These are phyloP conservation scores for Adelphocoris suturalis DNA, from an alignment of 2,888 invertebrate species.

Conservation along the genomic window DNA sequence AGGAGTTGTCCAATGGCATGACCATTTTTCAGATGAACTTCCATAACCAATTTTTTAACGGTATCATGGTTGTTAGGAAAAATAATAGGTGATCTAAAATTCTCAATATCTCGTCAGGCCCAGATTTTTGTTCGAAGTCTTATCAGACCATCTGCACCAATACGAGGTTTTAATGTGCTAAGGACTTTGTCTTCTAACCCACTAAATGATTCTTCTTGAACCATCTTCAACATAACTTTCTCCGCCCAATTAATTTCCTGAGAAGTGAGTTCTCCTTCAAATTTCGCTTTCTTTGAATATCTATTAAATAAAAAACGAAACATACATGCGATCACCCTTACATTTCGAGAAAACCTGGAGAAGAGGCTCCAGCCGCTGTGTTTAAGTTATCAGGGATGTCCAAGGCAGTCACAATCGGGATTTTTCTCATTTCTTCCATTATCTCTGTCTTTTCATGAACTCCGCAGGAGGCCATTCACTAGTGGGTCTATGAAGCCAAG, in stretches of 20 bases:
- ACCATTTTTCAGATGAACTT: constrained; percentile 12
- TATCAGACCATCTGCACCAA: constrained; percentile 8
- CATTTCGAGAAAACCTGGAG: neutral
- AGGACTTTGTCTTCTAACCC: no score
- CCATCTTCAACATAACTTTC: neutral
- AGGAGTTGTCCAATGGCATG: constrained; percentile 65
- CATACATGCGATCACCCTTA: neutral
- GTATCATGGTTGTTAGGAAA: constrained; percentile 60
- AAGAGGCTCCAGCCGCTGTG: neutral
- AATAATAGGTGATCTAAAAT: constrained; percentile 54
- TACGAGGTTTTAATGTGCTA: neutral
- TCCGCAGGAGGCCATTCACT: constrained; percentile 75
- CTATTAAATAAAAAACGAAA: neutral
- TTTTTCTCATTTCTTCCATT: constrained; percentile 44
- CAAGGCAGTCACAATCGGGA: neutral
- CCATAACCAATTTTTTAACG: constrained; percentile 43
- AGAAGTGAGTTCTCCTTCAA: neutral
- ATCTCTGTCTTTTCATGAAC: constrained; percentile 32
- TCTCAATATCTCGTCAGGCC: constrained; percentile 54
- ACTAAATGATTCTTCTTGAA: neutral
- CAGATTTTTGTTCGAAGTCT: constrained; percentile 59
- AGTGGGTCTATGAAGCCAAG: constrained; percentile 75
- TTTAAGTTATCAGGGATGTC: neutral
- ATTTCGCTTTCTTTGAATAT: no score
- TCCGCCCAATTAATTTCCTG: neutral